Base-by-base conservation (phyloP, 2,888 invertebrate species). In the Drosophila flavopinicola region DNA sequence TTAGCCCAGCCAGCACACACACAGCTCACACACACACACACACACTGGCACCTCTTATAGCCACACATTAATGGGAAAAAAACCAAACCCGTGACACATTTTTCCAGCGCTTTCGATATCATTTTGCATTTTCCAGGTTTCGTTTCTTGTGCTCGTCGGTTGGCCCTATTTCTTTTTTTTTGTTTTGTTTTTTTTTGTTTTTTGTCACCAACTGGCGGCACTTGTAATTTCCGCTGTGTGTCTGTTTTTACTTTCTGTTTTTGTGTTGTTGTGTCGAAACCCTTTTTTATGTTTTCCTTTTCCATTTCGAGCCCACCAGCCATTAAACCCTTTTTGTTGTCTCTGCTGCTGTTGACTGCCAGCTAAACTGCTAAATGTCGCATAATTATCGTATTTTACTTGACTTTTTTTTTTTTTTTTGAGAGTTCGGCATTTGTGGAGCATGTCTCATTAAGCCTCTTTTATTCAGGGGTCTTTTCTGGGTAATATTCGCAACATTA, bases 281-380 rank as follows among this genome's bases (percentile, higher is more conserved):
- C 65, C 48, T 60, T 70, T 64, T 72, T 75, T 67, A 45, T 70
- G 70, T 59, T 66, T 61, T 42, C 66, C 49, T 33, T 61, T 73
- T 54, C 54, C 49, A 53, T 65, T 69, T 25, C 59, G 20, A 56
- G 45, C 38, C 56, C 47, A 23, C 30, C 60, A 60, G 70, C 64
- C 79, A 80, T 80, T 80, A 80, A 73, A 68, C 70, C 83, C 79
- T 65, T 77, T 67, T 68, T 67, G 58, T 71, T 71, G 52, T 17
- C 24, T 7, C 5, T 7, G 27, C 61, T 47, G 65, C 48, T 74
- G 68, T 67, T 72, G 77, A 77, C 58, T 77, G 69, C 77, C 74
- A 84, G 82, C 82, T 86, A 85, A 87, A 78, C 82, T 83, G 86
- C 77, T 76, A 85, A 84, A 84, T 87, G 87, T 84, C 72, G 87